A percentile compares a stretch with the other conserved stretches of the same genome.
These are phyloP conservation scores for Melanophora roralis DNA, from an alignment of 2,888 invertebrate genomes.

Conservation along the genomic window DNA sequence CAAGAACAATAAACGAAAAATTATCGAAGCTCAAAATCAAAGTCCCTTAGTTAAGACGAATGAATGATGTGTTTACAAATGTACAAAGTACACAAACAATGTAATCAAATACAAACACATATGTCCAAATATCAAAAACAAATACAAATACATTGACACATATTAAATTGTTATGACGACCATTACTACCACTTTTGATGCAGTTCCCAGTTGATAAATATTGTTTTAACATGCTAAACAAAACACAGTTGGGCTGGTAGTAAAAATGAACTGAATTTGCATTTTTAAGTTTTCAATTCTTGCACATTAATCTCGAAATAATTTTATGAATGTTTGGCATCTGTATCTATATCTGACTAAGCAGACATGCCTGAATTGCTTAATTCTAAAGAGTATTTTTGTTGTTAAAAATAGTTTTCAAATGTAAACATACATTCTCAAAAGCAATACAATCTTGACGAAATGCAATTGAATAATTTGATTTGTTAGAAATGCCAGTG, in stretches of 20 bases:
- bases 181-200: background rate
- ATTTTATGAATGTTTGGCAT: slow-evolving; percentile 23
- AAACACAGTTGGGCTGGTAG: background rate
- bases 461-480: slow-evolving; percentile 3
- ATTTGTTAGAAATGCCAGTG: background rate
- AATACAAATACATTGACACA: slow-evolving; percentile 1
- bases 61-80: slow-evolving; percentile 5
- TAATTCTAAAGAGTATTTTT: slow-evolving; percentile 18
- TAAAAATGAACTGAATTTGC: slow-evolving; percentile 9
- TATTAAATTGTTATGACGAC: background rate
- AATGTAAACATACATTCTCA: background rate
- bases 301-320: background rate
- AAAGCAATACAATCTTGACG: slow-evolving; percentile 10
- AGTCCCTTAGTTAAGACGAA: slow-evolving; percentile 39
- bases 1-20: background rate
- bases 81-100: background rate
- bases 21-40: slow-evolving; percentile 46
- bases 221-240: background rate
- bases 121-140: slow-evolving; percentile 11
- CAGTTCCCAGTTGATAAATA: background rate
- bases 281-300: background rate
- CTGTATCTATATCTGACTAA: background rate
- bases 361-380: slow-evolving; percentile 9
- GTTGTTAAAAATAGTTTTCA: slow-evolving; percentile 17
- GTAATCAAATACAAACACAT: background rate